phyloP scores from a whole-genome alignment of 2,888 invertebrate genomes.

The Noctua comes region DNA sequence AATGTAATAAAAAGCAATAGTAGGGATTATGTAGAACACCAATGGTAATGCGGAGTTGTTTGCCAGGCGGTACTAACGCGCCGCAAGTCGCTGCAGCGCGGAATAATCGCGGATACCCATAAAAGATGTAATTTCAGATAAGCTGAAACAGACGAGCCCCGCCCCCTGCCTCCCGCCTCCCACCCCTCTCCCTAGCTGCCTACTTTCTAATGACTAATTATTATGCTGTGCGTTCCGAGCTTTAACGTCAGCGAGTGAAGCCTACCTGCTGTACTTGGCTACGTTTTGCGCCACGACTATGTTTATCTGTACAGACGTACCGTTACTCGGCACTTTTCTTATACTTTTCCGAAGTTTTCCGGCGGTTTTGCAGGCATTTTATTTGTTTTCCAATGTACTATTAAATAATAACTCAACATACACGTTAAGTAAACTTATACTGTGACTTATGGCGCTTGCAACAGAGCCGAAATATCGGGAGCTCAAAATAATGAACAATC shows the following conservation, averaged over 20 bases:
- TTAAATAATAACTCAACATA: not conserved
- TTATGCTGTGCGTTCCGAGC: constrained; percentile 90
- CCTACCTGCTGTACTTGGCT: constrained; percentile 80
- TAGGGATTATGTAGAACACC: constrained; percentile 88
- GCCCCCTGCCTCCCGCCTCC: constrained; percentile 79
- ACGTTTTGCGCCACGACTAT: constrained; percentile 79
- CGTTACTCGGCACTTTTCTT: constrained; percentile 71
- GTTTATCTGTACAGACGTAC: constrained; percentile 70
- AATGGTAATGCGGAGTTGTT: constrained; percentile 88
- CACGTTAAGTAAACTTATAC: too few relatives aligned
- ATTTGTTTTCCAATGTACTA: not conserved
- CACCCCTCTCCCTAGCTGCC: constrained; percentile 82
- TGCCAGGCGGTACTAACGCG: constrained; percentile 87
- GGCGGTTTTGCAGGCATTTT: not conserved
- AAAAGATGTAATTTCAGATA: constrained; percentile 91
- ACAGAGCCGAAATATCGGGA: too few relatives aligned
- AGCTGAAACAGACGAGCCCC: constrained; percentile 90
- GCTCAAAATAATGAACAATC: too few relatives aligned
- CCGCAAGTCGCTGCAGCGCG: constrained; percentile 89
- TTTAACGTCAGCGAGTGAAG: constrained; percentile 84
- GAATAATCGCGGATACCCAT: constrained; percentile 91
- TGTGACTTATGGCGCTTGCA: too few relatives aligned
- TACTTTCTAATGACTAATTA: constrained; percentile 91
- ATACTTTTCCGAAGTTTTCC: constrained; percentile 19
- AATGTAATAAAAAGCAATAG: constrained; percentile 88